Conservation (phyloP, 2,888 invertebrate genomes). For the Tryphoninae sp. region DNA sequence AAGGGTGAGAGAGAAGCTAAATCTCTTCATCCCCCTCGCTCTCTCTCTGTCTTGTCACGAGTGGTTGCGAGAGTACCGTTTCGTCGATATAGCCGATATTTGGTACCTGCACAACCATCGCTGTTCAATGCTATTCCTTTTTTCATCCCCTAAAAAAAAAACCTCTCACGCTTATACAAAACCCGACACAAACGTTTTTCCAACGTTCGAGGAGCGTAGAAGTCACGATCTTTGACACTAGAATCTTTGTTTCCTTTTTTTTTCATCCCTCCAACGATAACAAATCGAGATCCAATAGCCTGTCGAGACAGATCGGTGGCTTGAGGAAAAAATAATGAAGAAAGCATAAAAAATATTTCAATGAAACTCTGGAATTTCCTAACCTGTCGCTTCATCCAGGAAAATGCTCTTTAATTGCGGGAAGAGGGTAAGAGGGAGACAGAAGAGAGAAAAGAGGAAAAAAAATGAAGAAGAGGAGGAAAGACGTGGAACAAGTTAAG, state of each 20-base stretch:
- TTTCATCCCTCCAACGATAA: slow-evolving; percentile 5
- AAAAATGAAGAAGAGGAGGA: slow-evolving; percentile 29
- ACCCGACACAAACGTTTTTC: slow-evolving; percentile 32
- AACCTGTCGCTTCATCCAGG: slow-evolving; percentile 21
- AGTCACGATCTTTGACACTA: slow-evolving; percentile 65
- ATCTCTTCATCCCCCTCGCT: slow-evolving; percentile 56
- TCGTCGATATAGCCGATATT: slow-evolving; percentile 48
- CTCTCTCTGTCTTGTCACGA: slow-evolving; percentile 36
- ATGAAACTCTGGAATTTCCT: neutral
- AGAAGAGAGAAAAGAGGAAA: slow-evolving; percentile 10
- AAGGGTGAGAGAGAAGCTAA: slow-evolving; percentile 47
- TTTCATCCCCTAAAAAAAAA: slow-evolving; percentile 17
- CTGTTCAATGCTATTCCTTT: slow-evolving; percentile 17
- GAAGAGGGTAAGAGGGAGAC: neutral
- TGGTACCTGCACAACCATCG: slow-evolving; percentile 40
- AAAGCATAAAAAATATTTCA: neutral
- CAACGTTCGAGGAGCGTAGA: neutral
- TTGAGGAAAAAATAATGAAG: slow-evolving; percentile 4
- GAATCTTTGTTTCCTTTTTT: slow-evolving; percentile 18
- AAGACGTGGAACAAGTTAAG: slow-evolving; percentile 49
- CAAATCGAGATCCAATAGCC: slow-evolving; percentile 24
- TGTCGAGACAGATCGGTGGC: slow-evolving; percentile 1
- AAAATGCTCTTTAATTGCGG: slow-evolving; percentile 40
- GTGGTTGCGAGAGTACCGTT: slow-evolving; percentile 41
- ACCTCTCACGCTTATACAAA: slow-evolving; percentile 10